phyloP scores from a whole-genome alignment of 1,140 invertebrate species.

The Spodoptera frugiperda region DNA sequence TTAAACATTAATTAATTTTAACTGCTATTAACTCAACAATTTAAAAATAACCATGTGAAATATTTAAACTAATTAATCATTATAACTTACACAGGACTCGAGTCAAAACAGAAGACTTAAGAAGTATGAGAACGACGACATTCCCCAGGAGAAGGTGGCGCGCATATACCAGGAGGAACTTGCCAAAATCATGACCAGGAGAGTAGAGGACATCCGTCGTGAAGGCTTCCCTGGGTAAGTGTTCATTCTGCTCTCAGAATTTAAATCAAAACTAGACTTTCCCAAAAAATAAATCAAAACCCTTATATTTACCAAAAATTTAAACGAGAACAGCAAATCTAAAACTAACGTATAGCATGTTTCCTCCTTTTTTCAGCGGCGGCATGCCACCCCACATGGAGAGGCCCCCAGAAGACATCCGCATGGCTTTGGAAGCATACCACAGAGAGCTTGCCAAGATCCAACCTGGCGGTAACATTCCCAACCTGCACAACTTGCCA shows the following conservation, averaged over 20 bases:
- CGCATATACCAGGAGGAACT: slow-evolving; percentile 98
- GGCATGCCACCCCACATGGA: slow-evolving; percentile 90
- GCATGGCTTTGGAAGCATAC: slow-evolving; percentile 96
- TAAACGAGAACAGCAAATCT: slow-evolving; percentile 89
- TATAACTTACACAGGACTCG: slow-evolving; percentile 81
- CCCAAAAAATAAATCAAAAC: not conserved
- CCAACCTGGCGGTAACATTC: slow-evolving; percentile 88
- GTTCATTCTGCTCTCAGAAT: slow-evolving; percentile 16
- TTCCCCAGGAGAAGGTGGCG: slow-evolving; percentile 98
- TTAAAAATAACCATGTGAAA: not conserved
- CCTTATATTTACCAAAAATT: slow-evolving; percentile 51
- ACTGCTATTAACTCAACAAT: not conserved
- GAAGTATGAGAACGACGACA: slow-evolving; percentile 97
- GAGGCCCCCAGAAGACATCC: slow-evolving; percentile 90
- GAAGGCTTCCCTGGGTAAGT: slow-evolving; percentile 91
- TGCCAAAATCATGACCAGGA: slow-evolving; percentile 95
- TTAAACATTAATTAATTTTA: not conserved
- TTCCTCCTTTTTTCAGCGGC: slow-evolving; percentile 93
- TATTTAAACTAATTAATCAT: slow-evolving; percentile 3
- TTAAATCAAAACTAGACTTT: not conserved
- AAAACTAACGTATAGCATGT: slow-evolving; percentile 90
- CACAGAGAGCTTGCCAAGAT: slow-evolving; percentile 96
- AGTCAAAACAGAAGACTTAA: slow-evolving; percentile 91
- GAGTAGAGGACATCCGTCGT: slow-evolving; percentile 90
- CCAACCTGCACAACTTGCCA: slow-evolving; percentile 87